A percentile compares a stretch with the other conserved stretches of the same genome.
Conservation (phyloP, 2,797 vertebrate species). For the Sphaeramia orbicularis region DNA sequence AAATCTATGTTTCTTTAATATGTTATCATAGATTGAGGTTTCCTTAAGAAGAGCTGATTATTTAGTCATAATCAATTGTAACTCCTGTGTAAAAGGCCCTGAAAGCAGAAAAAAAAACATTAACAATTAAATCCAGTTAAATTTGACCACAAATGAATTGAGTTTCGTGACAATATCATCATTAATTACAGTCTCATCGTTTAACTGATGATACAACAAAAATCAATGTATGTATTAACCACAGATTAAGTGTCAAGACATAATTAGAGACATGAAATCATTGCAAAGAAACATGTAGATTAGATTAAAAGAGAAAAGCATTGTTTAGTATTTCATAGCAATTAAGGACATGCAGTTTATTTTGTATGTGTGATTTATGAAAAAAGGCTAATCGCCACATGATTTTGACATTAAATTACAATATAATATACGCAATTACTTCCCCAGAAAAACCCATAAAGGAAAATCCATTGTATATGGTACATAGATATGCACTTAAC, state of each 20-base stretch:
- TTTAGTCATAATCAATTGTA: slow-evolving; percentile 4
- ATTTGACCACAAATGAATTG: neutral
- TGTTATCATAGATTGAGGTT: neutral
- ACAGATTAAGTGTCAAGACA: neutral
- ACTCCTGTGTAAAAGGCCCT: slow-evolving; percentile 75
- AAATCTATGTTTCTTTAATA: no score
- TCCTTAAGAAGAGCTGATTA: slow-evolving; percentile 13
- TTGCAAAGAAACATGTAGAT: neutral
- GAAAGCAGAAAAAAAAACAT: slow-evolving; percentile 41
- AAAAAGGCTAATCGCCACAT: no score
- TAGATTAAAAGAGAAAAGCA: no score
- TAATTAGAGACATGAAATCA: neutral
- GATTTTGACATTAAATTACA: no score
- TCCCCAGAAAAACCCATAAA: no score
- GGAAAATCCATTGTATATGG: no score
- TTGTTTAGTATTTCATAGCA: neutral
- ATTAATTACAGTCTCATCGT: no score
- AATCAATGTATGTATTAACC: neutral
- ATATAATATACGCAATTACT: no score
- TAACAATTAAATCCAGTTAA: neutral
- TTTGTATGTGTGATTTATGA: no score
- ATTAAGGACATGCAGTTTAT: neutral
- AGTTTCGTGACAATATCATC: neutral
- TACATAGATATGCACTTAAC: no score
- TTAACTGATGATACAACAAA: neutral